phyloP scores from a whole-genome alignment of 1,140 invertebrate species.

The Drosophila suzukii region DNA sequence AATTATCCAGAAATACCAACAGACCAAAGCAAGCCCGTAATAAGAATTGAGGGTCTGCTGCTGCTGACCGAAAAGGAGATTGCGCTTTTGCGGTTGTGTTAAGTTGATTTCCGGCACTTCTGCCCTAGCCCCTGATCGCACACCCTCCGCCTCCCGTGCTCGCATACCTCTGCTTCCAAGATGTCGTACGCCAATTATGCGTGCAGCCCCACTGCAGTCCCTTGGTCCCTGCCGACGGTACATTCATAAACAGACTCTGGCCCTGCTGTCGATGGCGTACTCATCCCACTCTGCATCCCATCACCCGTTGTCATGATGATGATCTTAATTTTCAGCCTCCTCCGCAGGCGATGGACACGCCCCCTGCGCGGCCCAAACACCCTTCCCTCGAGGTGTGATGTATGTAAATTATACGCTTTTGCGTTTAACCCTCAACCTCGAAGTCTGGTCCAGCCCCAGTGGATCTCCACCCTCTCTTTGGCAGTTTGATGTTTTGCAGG shows the following conservation, averaged over 20 bases:
- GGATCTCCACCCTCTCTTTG: neutral
- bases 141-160: neutral
- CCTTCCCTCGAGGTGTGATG: slow-evolving; percentile 30
- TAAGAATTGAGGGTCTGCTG: slow-evolving; percentile 14
- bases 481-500: slow-evolving; percentile 76
- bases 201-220: slow-evolving; percentile 27
- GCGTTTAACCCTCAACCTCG: slow-evolving; percentile 67
- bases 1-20: slow-evolving; percentile 68
- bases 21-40: slow-evolving; percentile 17
- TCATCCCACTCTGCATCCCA: slow-evolving; percentile 2
- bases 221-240: slow-evolving; percentile 17
- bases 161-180: slow-evolving; percentile 34
- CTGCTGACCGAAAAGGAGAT: slow-evolving; percentile 48
- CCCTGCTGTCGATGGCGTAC: slow-evolving; percentile 50
- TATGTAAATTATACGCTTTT: slow-evolving; percentile 73
- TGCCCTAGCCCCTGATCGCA: neutral
- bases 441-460: slow-evolving; percentile 22
- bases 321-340: slow-evolving; percentile 13
- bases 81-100: slow-evolving; percentile 77
- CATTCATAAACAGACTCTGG: slow-evolving; percentile 65
- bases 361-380: neutral
- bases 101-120: slow-evolving; percentile 79
- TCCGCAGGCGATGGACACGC: slow-evolving; percentile 3
- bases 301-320: slow-evolving; percentile 14
- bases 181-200: slow-evolving; percentile 66